These are phyloP conservation scores for Pachypeltis micranthus DNA, from an alignment of 1,140 invertebrate genomes.

Conservation along the genomic window DNA sequence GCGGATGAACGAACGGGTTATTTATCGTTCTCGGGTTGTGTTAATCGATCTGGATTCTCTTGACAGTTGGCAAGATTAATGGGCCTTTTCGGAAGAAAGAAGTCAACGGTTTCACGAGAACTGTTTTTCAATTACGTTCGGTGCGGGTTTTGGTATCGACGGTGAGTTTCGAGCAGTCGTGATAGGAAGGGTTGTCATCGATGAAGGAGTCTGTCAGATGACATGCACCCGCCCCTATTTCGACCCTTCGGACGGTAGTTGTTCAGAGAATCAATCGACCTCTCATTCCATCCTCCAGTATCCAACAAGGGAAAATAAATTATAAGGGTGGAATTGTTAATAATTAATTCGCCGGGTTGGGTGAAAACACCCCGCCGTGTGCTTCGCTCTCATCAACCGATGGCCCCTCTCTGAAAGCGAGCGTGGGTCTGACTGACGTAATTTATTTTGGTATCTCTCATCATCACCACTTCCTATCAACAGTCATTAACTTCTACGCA, in stretches of 20 bases:
- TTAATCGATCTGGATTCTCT: not conserved
- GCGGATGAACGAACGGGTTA: no score
- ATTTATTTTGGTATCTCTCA: not conserved
- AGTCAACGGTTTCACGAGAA: no score
- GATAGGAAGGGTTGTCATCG: not conserved
- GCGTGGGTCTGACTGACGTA: not conserved
- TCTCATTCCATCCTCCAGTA: not conserved
- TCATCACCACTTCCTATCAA: not conserved
- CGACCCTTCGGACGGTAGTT: no score
- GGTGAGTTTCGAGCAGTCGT: not conserved
- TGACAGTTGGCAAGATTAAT: not conserved
- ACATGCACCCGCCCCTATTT: no score
- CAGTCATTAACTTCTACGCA: not conserved
- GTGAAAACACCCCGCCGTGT: not conserved
- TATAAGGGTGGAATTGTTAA: not conserved
- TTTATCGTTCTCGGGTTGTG: no score
- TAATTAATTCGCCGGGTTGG: not conserved
- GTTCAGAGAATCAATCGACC: not conserved
- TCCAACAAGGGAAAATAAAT: not conserved
- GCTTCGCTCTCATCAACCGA: no score
- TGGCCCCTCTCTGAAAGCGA: no score
- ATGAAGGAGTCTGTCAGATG: not conserved
- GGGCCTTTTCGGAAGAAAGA: not conserved
- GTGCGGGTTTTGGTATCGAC: no score
- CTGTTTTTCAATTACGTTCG: no score